Evolutionary conservation across 2,113 vertebrate species (phyloP).

Genomic region (Athene cunicularia): DNA sequence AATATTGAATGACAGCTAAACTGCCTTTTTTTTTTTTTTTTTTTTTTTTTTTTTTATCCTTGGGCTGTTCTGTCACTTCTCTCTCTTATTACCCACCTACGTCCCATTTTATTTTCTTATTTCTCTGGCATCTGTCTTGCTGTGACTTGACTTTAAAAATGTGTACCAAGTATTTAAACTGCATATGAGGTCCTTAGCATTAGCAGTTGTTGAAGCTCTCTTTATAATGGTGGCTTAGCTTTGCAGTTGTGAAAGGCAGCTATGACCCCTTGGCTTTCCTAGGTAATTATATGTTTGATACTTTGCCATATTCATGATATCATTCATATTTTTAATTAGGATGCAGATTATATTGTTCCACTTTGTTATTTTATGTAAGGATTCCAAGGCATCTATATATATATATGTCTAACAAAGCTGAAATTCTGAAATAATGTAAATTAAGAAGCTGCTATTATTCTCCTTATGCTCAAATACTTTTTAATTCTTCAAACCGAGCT

Average conservation of each 20-base stretch:
- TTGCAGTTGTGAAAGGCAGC: neutral
- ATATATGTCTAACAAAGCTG: neutral
- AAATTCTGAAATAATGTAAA: neutral
- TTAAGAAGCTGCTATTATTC: neutral
- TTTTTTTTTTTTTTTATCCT: neutral
- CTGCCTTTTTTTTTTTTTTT: neutral
- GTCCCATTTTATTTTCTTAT: slow-evolving; percentile 15
- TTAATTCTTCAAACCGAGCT: neutral
- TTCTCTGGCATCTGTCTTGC: slow-evolving; percentile 50
- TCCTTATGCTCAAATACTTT: neutral
- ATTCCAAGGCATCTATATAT: neutral
- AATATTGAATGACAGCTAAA: slow-evolving; percentile 36
- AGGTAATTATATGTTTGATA: neutral
- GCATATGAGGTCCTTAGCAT: neutral
- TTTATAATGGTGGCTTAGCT: neutral
- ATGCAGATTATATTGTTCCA: neutral
- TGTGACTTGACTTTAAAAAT: slow-evolving; percentile 45
- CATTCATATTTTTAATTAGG: neutral
- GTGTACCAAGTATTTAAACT: neutral
- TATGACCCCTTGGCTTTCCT: neutral
- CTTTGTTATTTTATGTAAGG: neutral
- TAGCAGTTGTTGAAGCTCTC: neutral
- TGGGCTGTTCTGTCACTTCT: slow-evolving; percentile 45
- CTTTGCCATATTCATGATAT: neutral
- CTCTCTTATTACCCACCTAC: slow-evolving; percentile 45